Conservation (phyloP, 2,113 vertebrate genomes). For the Coryphaenoides rupestris region DNA sequence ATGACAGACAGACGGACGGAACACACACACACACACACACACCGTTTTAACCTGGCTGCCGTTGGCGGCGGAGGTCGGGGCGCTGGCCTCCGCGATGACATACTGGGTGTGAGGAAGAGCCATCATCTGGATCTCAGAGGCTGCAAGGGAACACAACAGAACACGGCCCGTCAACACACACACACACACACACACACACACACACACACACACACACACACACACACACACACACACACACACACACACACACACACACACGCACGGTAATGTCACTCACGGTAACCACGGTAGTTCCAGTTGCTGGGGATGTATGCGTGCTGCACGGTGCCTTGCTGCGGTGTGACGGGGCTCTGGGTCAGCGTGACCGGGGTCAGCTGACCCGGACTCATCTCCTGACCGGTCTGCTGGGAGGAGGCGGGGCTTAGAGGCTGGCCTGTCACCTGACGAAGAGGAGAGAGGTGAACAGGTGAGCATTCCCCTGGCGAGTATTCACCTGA, state of each 20-base stretch:
- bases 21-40: too few species aligned
- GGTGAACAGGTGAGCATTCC: background rate
- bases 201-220: background rate
- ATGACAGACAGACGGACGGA: too few species aligned
- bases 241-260: background rate
- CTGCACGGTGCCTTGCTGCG: conserved; percentile 81
- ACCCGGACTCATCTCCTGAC: conserved; percentile 85
- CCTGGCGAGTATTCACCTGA: too few species aligned
- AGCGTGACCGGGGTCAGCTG: conserved; percentile 79
- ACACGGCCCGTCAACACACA: background rate
- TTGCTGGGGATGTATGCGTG: conserved; percentile 88
- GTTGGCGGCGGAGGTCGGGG: conserved; percentile 82
- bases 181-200: background rate
- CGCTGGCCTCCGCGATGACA: conserved; percentile 88
- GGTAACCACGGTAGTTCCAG: conserved; percentile 92
- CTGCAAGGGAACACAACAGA: conserved; percentile 54
- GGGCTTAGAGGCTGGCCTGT: conserved; percentile 86
- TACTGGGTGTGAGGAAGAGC: conserved; percentile 91
- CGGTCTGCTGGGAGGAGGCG: conserved; percentile 77
- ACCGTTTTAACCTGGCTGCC: conserved; percentile 90
- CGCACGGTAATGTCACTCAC: conserved; percentile 70
- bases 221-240: background rate
- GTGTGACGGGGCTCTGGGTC: conserved; percentile 61
- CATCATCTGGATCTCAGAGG: conserved; percentile 99
- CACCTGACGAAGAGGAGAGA: conserved; percentile 61